Conservation (phyloP, 2,888 invertebrate genomes). For the Cerastis leucographa region DNA sequence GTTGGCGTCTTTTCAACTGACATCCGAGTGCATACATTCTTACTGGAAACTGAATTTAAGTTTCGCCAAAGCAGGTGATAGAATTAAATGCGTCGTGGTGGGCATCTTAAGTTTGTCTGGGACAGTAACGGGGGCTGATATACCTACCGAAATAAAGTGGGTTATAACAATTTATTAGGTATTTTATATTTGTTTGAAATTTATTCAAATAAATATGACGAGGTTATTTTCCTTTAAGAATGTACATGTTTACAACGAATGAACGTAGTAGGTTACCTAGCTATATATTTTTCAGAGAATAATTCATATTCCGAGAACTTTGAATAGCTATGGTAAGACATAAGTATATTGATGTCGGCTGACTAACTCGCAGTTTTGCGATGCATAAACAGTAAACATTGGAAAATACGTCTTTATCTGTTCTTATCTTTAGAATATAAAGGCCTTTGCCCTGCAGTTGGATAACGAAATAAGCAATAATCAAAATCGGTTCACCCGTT, state of each 20-base stretch:
- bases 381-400: slow-evolving; percentile 22
- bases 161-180: neutral
- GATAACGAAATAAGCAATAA: neutral
- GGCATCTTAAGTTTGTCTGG: neutral
- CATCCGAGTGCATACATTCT: neutral
- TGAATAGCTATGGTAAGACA: neutral
- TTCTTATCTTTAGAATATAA: slow-evolving; percentile 6
- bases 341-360: neutral
- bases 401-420: slow-evolving; percentile 16
- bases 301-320: neutral
- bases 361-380: neutral
- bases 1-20: neutral
- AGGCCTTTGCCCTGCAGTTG: slow-evolving; percentile 4
- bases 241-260: neutral
- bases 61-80: neutral
- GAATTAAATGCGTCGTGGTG: neutral
- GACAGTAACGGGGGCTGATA: neutral
- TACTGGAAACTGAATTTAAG: neutral
- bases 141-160: neutral
- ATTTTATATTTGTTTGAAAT: neutral
- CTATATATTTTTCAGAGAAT: neutral
- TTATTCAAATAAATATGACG: neutral
- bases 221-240: neutral
- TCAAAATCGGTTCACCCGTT: neutral
- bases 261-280: neutral